phyloP scores from a whole-genome alignment of 2,113 vertebrate species.

The Mesoclemmys tuberculata region DNA sequence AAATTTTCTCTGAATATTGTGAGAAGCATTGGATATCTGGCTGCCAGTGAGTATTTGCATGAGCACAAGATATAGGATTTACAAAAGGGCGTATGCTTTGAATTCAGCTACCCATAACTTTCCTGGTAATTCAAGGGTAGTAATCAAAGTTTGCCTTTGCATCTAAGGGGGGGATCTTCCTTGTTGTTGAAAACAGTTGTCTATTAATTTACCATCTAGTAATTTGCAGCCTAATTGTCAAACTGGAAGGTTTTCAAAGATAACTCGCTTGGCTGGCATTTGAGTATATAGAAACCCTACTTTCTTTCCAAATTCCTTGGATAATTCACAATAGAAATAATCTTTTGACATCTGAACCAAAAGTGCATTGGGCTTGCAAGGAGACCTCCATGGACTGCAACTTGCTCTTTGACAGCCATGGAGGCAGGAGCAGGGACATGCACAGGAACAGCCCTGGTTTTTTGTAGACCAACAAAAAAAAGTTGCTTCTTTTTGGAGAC shows the following conservation, averaged over 20 bases:
- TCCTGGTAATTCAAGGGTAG: background rate
- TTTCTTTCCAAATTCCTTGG: background rate
- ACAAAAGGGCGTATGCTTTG: background rate
- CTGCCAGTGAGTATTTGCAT: background rate
- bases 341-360: background rate
- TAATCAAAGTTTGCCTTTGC: background rate
- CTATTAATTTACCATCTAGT: background rate
- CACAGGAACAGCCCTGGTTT: background rate
- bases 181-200: background rate
- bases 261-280: background rate
- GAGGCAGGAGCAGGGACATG: background rate
- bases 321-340: background rate
- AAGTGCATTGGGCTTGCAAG: background rate
- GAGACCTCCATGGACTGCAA: background rate
- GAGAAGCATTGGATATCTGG: background rate
- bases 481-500: background rate
- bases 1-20: background rate
- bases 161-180: background rate
- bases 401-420: background rate
- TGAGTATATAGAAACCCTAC: background rate
- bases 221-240: background rate
- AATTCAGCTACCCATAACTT: background rate
- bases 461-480: background rate
- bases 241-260: background rate
- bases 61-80: background rate